Base-by-base conservation (phyloP, 2,888 invertebrate species). In the Troilus luridus region DNA sequence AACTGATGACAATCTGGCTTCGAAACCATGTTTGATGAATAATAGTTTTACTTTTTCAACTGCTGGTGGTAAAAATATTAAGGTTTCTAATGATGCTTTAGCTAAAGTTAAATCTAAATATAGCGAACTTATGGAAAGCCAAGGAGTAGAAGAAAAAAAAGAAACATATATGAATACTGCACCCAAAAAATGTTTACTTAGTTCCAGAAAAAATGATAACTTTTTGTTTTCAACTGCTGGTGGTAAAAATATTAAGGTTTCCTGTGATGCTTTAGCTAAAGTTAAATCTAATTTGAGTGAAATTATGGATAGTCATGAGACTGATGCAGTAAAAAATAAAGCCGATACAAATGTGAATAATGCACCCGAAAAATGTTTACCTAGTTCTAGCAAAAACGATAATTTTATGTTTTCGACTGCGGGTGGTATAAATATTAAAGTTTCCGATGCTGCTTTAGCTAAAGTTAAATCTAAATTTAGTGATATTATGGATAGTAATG, bases 401-500 rank as follows among this genome's bases (percentile, higher is more conserved):
- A 89, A 41, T n/a, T 27, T 41, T 88, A 93, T 93, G 58, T 93
- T 93, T 92, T 91, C 90, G 60, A 93, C 93, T 59, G 93, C 93
- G 11, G 91, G 91, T 91, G 93, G 93, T 8, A 93, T 92, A 91
- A 88, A 64, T 56, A 91, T 93, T n/a, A 14, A 8, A 12, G 89
- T 93, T 56, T 93, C 92, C 56, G 91, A 93, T 77, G 91, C 92
- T 59, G 59, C 88, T 19, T 89, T 91, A 60, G 64, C 72, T 3
- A 85, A 64, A 67, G 88, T 60, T 21, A 91, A 60, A 88, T 10
- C 41, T n/a, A 72, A 58, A 41, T 64, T n/a, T 19, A 67, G 17
- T 12, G 17, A 90, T 24, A 88, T 89, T 12, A 1, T 41, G 12
- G 88, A 91, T 19, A 64, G 58, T 10, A 17, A 81, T 54, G 17